Percentiles rank a stretch among this genome's conserved stretches.
phyloP scores from a whole-genome alignment of 2,797 vertebrate genomes.

The Ataeniobius toweri region DNA sequence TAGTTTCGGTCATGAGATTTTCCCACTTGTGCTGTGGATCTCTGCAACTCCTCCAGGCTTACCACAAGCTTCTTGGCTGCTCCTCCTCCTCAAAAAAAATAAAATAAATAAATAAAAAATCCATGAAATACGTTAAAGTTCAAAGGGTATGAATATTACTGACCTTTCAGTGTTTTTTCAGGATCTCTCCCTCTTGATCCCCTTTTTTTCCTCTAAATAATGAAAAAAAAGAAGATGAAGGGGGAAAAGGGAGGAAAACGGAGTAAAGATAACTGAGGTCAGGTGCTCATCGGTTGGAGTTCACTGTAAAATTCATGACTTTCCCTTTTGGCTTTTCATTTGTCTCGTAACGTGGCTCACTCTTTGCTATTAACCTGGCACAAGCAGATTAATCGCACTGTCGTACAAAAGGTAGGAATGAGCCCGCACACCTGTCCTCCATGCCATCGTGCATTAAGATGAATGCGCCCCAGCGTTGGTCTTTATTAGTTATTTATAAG shows the following conservation, averaged over 20 bases:
- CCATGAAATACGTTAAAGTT: too few species aligned
- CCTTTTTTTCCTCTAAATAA: constrained; percentile 16
- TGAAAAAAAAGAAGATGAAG: not conserved
- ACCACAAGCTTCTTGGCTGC: too few species aligned
- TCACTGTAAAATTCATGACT: constrained; percentile 78
- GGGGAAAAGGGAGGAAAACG: not conserved
- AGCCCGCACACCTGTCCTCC: constrained; percentile 70
- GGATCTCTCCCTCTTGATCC: constrained; percentile 25
- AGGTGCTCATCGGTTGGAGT: constrained; percentile 44
- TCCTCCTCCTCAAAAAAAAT: too few species aligned
- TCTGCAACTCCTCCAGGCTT: too few species aligned
- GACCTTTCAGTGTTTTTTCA: constrained; percentile 47
- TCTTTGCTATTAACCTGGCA: constrained; percentile 60
- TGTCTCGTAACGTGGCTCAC: constrained; percentile 50
- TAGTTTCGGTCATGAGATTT: too few species aligned
- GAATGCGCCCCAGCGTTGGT: constrained; percentile 66
- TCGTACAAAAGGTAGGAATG: constrained; percentile 55
- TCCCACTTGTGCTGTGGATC: too few species aligned
- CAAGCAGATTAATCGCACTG: constrained; percentile 73
- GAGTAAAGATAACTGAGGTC: constrained; percentile 54
- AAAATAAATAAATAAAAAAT: too few species aligned
- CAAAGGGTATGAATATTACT: constrained; percentile 33
- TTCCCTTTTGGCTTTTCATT: constrained; percentile 73
- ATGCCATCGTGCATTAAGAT: constrained; percentile 67
- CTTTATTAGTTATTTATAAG: constrained; percentile 78